These are phyloP conservation scores for Schrankia costaestrigalis DNA, from an alignment of 2,888 invertebrate genomes.

Conservation along the genomic window DNA sequence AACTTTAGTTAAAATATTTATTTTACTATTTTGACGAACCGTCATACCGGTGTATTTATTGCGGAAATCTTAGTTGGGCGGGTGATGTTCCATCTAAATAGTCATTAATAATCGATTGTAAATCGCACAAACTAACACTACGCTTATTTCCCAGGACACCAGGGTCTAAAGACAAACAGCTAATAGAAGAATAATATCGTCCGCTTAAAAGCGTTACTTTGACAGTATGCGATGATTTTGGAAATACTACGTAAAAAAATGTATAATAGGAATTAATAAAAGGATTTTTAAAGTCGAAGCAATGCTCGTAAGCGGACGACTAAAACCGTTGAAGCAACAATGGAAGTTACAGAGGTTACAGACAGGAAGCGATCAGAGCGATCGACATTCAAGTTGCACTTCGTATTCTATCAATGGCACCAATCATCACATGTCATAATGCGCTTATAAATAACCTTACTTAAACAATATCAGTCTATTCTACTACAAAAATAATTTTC, in stretches of 20 bases:
- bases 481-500: constrained; percentile 81
- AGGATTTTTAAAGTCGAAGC: neutral
- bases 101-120: constrained; percentile 13
- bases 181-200: constrained; percentile 29
- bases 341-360: constrained; percentile 72
- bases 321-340: constrained; percentile 56
- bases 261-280: neutral
- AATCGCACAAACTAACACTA: constrained; percentile 32
- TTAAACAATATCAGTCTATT: constrained; percentile 78
- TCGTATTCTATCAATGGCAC: constrained; percentile 79
- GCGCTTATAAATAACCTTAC: constrained; percentile 63
- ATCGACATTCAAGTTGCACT: constrained; percentile 60
- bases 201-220: constrained; percentile 16
- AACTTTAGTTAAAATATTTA: neutral
- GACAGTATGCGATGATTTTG: neutral
- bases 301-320: constrained; percentile 18
- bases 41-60: constrained; percentile 31
- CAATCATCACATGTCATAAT: constrained; percentile 79
- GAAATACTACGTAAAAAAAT: too few species aligned
- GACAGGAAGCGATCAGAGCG: constrained; percentile 58
- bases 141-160: constrained; percentile 30
- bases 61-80: constrained; percentile 16
- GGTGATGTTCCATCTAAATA: constrained; percentile 26
- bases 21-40: constrained; percentile 4
- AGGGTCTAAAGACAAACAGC: constrained; percentile 31